Evolutionary conservation across 2,888 invertebrate genomes (phyloP), one percentile per base, ranked within the genome.

Genomic region (Catonia carolina): DNA sequence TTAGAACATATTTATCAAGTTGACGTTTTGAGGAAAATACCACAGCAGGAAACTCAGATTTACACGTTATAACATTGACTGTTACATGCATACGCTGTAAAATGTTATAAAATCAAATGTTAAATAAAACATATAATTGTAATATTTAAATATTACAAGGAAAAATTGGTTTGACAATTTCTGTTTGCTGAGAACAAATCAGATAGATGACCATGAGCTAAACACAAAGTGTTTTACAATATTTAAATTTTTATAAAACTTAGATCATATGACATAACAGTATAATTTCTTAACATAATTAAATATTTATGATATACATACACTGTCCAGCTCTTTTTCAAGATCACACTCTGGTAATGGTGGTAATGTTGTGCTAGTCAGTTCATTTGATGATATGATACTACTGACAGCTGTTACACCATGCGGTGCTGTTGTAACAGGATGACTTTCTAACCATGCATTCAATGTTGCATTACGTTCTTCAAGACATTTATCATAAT

Each of bases 251-350:
- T 47, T 18, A 22, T 14, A 47, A 18, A 23, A 3, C 12, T 14
- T 15, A 47, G 47, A 18, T 10, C 23, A 10, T 18, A 4, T 17
- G 3, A 5, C 18, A n/a, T 2, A 45, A 6, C 17, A 45, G 18
- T 17, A 45, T 3, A 45, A 18, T n/a, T 8, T 7, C 23, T 15
- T 14, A 56, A 31, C n/a, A n/a, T n/a, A n/a, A n/a, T n/a, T n/a
- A n/a, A n/a, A n/a, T n/a, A n/a, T n/a, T n/a, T n/a, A n/a, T n/a
- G n/a, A 31, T 31, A 20, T 31, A 81, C 84, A 84, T 74, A 92
- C 92, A 75, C 91, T 91, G 69, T 89, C 90, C 59, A 93, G 73
- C 72, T 93, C 93, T 69, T 89, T 85, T 68, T 91, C 81, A 62
- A 93, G 74, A 74, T 90, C 86, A 68, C 93, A 93, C 52, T 81